Evolutionary conservation across 2,888 invertebrate genomes (phyloP), one percentile per base, ranked within the genome.

Genomic region (Copidosoma aretas): DNA sequence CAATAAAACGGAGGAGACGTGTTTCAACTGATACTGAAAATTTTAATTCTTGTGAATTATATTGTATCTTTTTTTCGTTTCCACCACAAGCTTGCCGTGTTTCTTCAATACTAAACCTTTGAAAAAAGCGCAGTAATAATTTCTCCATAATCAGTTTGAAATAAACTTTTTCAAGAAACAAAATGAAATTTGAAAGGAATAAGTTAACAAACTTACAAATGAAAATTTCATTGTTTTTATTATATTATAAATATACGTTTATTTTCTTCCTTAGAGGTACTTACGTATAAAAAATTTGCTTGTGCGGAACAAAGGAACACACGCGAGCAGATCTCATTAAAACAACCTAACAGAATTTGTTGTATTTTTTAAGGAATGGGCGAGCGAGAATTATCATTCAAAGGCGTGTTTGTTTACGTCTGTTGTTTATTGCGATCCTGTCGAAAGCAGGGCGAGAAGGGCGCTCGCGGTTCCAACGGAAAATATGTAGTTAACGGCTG

Each of bases 401-500:
- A 46, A 14, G 43, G 17, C 14, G 3, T 46, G 43, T 46, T 46
- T 68, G 59, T 65, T 21, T 49, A 52, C 61, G 53, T 67, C 88
- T 87, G 3, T 32, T 5, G 14, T 21, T 58, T 22, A 91, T 84
- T 92, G 90, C 74, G 91, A 91, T 81, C 95, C 94, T 62, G 98
- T 98, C n/a, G 98, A 98, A 77, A 98, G 90, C 67, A 99, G 88
- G 54, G 98, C 98, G 77, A 98, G 86, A 19, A 97, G 86, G 73
- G 96, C 97, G 70, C 96, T 93, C 17, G 98, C 94, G 60, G 89
- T 87, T 43, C 94, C 91, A 75, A 98, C 92, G 1, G 98, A 97
- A 67, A 97, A 86, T 63, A 95, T 89, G 84, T 98, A 98, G 86
- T 99, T 99, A 88, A 97, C 89, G 74, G 94, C 90, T 49, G 98